phyloP scores from a whole-genome alignment of 2,888 invertebrate genomes.

The Andrena flavipes region DNA sequence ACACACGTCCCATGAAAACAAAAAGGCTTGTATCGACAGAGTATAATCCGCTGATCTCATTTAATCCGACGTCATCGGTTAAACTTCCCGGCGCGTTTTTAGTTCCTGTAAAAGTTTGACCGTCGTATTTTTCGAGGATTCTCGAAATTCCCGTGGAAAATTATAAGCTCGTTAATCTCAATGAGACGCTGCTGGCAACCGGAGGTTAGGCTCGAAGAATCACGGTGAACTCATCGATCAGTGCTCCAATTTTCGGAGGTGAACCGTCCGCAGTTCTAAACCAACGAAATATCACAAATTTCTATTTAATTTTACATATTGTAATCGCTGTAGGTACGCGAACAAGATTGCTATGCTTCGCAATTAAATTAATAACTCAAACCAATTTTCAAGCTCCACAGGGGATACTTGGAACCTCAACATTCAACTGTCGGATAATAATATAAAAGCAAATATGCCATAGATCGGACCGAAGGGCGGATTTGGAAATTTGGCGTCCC shows the following conservation, averaged over 20 bases:
- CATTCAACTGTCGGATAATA: too few relatives aligned
- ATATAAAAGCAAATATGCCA: too few relatives aligned
- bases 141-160: background rate
- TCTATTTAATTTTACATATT: too few relatives aligned
- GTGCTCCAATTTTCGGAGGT: background rate
- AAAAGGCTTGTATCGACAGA: slow-evolving; percentile 20
- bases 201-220: background rate
- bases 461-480: too few relatives aligned
- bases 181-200: slow-evolving; percentile 10
- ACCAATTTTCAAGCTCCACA: too few relatives aligned
- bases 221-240: background rate
- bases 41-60: slow-evolving; percentile 27
- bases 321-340: too few relatives aligned
- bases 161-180: slow-evolving; percentile 40
- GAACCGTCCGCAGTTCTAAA: too few relatives aligned
- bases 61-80: slow-evolving; percentile 26
- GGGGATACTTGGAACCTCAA: too few relatives aligned
- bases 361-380: too few relatives aligned
- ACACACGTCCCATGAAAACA: background rate
- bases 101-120: background rate
- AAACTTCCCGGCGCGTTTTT: slow-evolving; percentile 8
- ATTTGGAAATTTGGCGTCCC: too few relatives aligned
- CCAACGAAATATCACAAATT: too few relatives aligned
- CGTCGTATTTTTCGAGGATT: background rate
- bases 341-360: too few relatives aligned